A percentile compares a stretch with the other conserved stretches of the same genome.
Conservation (phyloP, 2,797 vertebrate genomes). For the Mus minutoides region DNA sequence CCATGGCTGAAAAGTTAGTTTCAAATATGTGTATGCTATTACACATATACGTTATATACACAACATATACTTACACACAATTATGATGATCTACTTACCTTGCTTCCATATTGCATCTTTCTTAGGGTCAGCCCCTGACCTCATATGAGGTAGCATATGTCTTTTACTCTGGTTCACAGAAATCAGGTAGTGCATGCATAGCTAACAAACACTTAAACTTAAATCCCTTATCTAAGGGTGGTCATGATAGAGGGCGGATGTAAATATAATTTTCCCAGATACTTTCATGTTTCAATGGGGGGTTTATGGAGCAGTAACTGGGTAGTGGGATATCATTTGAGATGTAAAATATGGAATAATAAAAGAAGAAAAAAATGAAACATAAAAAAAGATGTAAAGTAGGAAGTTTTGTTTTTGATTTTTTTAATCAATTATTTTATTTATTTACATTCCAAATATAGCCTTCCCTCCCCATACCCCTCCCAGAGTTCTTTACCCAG, state of each 20-base stretch:
- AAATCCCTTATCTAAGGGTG: neutral
- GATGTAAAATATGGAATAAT: too few species aligned
- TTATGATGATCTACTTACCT: neutral
- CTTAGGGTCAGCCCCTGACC: neutral
- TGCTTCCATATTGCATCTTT: neutral
- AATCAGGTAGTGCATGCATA: neutral
- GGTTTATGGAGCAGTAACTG: too few species aligned
- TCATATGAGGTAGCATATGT: neutral
- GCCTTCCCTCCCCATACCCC: too few species aligned
- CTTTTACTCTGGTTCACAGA: neutral
- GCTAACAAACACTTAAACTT: neutral
- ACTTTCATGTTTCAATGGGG: neutral
- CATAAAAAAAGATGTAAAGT: too few species aligned
- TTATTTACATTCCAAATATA: too few species aligned
- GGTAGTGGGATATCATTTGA: too few species aligned
- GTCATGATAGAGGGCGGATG: neutral
- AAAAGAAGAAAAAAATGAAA: too few species aligned
- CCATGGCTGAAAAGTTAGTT: neutral
- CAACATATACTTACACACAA: neutral
- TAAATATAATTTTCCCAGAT: neutral
- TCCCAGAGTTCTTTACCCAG: too few species aligned
- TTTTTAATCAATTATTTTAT: too few species aligned
- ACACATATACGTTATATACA: neutral
- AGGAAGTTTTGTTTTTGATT: too few species aligned
- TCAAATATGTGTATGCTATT: neutral